phyloP scores from a whole-genome alignment of 2,888 invertebrate genomes.

The Pristionchus arcanus region DNA sequence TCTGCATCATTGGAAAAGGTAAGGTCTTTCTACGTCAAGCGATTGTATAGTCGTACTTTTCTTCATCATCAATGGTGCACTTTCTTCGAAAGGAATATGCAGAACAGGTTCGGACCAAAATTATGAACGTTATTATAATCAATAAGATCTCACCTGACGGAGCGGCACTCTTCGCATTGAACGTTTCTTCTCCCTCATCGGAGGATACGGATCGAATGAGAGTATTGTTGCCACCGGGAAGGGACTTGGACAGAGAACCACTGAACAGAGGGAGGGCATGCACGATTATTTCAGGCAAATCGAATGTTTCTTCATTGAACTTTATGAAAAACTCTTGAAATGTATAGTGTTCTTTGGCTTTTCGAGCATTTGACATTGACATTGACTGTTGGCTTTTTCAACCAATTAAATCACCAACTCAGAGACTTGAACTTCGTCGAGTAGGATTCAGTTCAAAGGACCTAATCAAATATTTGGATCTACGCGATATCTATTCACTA shows the following conservation, averaged over 20 bases:
- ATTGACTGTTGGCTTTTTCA: not conserved
- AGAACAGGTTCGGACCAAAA: too few relatives aligned
- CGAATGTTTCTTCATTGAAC: not conserved
- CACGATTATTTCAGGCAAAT: not conserved
- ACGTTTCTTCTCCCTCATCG: slow-evolving; percentile 34
- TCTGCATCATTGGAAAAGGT: not conserved
- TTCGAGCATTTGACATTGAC: too few relatives aligned
- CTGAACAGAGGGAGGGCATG: slow-evolving; percentile 18
- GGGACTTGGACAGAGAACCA: slow-evolving; percentile 37
- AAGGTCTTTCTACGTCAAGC: too few relatives aligned
- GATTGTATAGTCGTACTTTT: too few relatives aligned
- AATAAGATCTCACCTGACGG: not conserved
- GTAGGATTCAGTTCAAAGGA: too few relatives aligned
- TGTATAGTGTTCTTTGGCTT: not conserved
- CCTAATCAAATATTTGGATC: too few relatives aligned
- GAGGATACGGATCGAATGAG: slow-evolving; percentile 42
- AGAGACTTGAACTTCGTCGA: too few relatives aligned
- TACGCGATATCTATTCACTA: too few relatives aligned
- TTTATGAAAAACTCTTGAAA: not conserved
- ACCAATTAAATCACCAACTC: too few relatives aligned
- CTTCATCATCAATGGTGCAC: too few relatives aligned
- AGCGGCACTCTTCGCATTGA: slow-evolving; percentile 16
- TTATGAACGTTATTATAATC: too few relatives aligned
- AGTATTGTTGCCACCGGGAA: not conserved
- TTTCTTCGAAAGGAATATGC: too few relatives aligned